phyloP scores from a whole-genome alignment of 2,113 vertebrate species.

The Amphiprion ocellaris region DNA sequence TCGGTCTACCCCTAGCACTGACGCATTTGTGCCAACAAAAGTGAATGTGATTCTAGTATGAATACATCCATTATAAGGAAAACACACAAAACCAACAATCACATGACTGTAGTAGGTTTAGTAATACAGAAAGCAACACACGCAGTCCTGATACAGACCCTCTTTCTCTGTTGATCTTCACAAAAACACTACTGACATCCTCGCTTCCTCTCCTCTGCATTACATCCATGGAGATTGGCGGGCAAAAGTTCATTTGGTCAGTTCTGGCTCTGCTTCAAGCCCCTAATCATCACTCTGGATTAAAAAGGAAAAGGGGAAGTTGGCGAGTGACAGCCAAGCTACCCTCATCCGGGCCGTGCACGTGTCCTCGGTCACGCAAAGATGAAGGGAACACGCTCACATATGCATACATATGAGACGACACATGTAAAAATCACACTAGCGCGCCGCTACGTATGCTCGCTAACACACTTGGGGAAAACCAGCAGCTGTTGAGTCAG shows the following conservation, averaged over 20 bases:
- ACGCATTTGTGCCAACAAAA: background rate
- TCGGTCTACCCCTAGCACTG: background rate
- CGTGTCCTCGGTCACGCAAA: slow-evolving; percentile 7
- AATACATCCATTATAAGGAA: no score
- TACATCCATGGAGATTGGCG: slow-evolving; percentile 46
- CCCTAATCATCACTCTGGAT: slow-evolving; percentile 55
- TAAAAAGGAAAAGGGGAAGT: slow-evolving; percentile 35
- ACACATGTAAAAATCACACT: slow-evolving; percentile 4
- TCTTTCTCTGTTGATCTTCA: slow-evolving; percentile 32
- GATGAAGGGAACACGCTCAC: slow-evolving; percentile 1
- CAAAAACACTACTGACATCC: slow-evolving; percentile 49
- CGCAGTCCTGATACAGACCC: background rate
- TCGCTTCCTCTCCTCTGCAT: slow-evolving; percentile 12
- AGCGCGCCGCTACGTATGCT: background rate
- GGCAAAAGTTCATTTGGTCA: slow-evolving; percentile 55
- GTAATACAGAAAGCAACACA: background rate
- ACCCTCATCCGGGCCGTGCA: slow-evolving; percentile 1
- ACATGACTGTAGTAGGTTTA: background rate
- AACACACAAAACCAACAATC: no score
- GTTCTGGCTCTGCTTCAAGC: slow-evolving; percentile 52
- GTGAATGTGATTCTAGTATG: background rate
- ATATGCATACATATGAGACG: slow-evolving; percentile 8
- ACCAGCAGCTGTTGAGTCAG: slow-evolving; percentile 45
- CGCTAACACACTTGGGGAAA: slow-evolving; percentile 13
- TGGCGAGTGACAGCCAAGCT: slow-evolving; percentile 23